Base-by-base conservation (phyloP, 64 coral and sea anemone species). In the Montipora efflorescens region DNA sequence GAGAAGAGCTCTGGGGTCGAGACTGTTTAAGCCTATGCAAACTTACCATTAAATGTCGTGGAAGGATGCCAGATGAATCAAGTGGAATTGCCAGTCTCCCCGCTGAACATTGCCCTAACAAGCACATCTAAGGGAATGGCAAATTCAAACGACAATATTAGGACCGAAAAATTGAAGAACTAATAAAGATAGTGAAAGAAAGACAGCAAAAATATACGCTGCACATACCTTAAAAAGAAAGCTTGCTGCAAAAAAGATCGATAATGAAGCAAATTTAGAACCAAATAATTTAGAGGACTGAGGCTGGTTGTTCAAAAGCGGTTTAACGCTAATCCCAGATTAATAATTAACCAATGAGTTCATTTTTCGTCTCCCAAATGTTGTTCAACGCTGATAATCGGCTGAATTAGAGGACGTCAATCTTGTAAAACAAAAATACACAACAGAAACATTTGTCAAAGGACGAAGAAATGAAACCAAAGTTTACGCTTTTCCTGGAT, bases 1-100 rank as follows among this genome's bases (percentile, higher is more conserved):
- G 36, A 36, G 36, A 36, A 36, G 36, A 36, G 36, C 36, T 36
- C 36, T 36, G 36, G 36, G 36, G 36, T 36, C 36, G 36, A 36
- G 36, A 36, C 2, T 36, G 36, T 36, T 36, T 36, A 48, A 8
- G 58, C 22, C 74, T 48, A 11, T 25, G 16, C 7, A 82, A 52
- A 45, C 84, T 78, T 93, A 92, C 94, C 94, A 95, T 82, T 43
- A 95, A 23, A 77, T 95, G 83, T 10, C 75, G 68, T 44, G 94
- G 94, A 28, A 67, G 66, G 20, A 95, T 95, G 7, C 84, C 84
- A 5, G 94, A 95, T 48, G 64, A 88, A 76, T 95, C 78, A n/a
- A 95, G 73, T 18, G 83, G 92, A 79, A 93, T 64, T 8, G 76
- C 75, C 77, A 93, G 64, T 48, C 13, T 53, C 8, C 87, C 84